phyloP scores from a whole-genome alignment of 2,113 vertebrate genomes.

The Gavialis gangeticus region DNA sequence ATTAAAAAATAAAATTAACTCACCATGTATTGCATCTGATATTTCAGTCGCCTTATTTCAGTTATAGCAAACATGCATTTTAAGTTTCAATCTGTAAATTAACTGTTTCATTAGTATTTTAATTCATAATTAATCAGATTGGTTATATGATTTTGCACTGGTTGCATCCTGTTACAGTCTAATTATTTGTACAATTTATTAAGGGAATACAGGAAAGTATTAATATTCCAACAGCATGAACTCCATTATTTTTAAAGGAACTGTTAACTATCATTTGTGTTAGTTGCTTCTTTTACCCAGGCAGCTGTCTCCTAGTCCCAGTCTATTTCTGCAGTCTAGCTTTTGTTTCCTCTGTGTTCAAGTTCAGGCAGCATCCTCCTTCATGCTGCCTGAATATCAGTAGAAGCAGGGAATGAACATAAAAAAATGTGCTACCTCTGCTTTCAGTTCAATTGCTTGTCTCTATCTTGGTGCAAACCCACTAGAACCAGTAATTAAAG shows the following conservation, averaged over 20 bases:
- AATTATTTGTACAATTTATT: not conserved
- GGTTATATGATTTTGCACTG: not conserved
- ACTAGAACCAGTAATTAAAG: not conserved
- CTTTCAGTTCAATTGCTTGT: not conserved
- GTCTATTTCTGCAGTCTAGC: not conserved
- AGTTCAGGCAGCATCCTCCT: too few relatives aligned
- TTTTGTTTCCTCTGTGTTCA: not conserved
- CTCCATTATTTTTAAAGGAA: not conserved
- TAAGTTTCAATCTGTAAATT: not conserved
- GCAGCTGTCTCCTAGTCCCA: not conserved
- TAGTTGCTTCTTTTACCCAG: not conserved
- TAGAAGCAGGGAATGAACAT: not conserved
- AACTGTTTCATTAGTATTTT: not conserved
- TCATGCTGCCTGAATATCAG: too few relatives aligned
- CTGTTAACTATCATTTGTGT: not conserved
- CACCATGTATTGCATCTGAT: not conserved
- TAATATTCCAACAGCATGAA: not conserved
- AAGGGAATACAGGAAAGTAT: not conserved
- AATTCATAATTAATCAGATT: not conserved
- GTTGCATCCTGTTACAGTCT: not conserved
- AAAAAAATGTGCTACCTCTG: not conserved
- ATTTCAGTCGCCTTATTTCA: not conserved
- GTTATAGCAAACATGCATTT: not conserved
- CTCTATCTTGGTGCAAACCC: too few relatives aligned
- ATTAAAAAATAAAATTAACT: not conserved